phyloP scores from a whole-genome alignment of 30 jellyfish, hydroid and myxozoan species.

The Kudoa iwatai region DNA sequence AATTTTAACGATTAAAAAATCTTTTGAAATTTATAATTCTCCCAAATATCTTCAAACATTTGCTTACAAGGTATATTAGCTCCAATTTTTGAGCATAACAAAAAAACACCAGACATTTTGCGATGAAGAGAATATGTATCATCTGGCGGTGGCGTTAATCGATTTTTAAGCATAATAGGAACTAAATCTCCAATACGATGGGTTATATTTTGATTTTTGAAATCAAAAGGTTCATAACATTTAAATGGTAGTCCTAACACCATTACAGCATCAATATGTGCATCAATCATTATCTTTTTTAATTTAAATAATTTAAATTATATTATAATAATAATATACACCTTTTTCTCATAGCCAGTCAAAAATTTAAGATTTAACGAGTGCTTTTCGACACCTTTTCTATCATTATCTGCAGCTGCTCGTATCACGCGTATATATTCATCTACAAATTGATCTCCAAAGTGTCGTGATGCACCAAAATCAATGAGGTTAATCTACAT shows the following conservation, averaged over 20 bases:
- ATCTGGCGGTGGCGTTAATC: conserved; percentile 84
- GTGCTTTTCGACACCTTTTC: conserved; percentile 11
- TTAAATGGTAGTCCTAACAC: conserved; percentile 48
- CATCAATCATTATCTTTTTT: conserved; percentile 22
- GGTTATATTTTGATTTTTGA: conserved; percentile 16
- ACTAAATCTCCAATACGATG: conserved; percentile 13
- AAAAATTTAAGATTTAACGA: conserved; percentile 29
- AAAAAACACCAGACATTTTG: conserved; percentile 63
- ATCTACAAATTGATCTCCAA: conserved; percentile 21
- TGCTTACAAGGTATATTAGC: conserved; percentile 27
- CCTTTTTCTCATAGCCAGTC: conserved; percentile 75
- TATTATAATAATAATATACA: neutral
- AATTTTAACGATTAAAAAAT: too few relatives aligned
- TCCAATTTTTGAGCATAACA: conserved; percentile 34
- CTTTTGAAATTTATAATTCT: conserved; percentile 3
- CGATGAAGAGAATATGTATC: conserved; percentile 77
- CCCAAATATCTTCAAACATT: conserved; percentile 21
- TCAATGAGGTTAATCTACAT: conserved; percentile 25
- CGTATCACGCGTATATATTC: conserved; percentile 30
- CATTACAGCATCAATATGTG: conserved; percentile 91
- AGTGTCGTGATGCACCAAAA: conserved; percentile 53
- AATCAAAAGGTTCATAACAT: conserved; percentile 19
- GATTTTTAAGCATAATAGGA: conserved; percentile 43
- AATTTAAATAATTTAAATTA: neutral
- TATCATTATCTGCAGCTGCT: conserved; percentile 36